These are phyloP conservation scores for Polydrusus tereticollis DNA, from an alignment of 2,888 invertebrate species.

Conservation along the genomic window DNA sequence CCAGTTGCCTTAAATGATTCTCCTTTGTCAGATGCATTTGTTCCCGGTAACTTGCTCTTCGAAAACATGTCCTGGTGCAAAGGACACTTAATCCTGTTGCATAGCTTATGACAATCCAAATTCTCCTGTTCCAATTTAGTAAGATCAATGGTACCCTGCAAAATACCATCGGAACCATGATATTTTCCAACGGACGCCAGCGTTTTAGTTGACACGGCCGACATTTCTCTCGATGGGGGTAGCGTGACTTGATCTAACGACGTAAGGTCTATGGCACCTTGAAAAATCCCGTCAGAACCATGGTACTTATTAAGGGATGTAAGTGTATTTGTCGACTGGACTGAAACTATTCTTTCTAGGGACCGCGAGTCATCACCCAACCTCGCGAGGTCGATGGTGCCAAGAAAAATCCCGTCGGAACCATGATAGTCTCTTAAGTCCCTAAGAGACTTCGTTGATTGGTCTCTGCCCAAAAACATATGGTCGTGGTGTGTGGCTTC, in stretches of 20 bases:
- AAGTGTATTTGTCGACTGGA: not conserved
- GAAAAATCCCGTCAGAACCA: conserved; percentile 7
- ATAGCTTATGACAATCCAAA: conserved; percentile 16
- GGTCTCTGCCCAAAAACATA: not conserved
- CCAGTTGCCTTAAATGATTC: too few relatives aligned
- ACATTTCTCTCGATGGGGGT: not conserved
- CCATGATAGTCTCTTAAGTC: not conserved
- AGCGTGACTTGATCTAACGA: not conserved
- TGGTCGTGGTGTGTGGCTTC: not conserved
- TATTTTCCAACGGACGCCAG: not conserved
- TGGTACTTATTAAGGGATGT: not conserved
- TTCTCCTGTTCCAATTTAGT: not conserved
- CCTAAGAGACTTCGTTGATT: not conserved
- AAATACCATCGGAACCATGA: conserved; percentile 17
- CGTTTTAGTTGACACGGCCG: not conserved
- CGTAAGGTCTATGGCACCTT: not conserved
- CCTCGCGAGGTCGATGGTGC: conserved; percentile 7
- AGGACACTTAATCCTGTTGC: conserved; percentile 9
- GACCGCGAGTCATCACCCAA: not conserved
- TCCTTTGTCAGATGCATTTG: too few relatives aligned
- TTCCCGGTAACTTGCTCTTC: not conserved
- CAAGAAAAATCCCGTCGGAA: not conserved
- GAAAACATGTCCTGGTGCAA: conserved; percentile 3
- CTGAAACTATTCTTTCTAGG: not conserved
- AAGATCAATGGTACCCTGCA: conserved; percentile 21